These are phyloP conservation scores for Maniola hyperantus DNA, from an alignment of 2,888 invertebrate genomes.

Conservation along the genomic window DNA sequence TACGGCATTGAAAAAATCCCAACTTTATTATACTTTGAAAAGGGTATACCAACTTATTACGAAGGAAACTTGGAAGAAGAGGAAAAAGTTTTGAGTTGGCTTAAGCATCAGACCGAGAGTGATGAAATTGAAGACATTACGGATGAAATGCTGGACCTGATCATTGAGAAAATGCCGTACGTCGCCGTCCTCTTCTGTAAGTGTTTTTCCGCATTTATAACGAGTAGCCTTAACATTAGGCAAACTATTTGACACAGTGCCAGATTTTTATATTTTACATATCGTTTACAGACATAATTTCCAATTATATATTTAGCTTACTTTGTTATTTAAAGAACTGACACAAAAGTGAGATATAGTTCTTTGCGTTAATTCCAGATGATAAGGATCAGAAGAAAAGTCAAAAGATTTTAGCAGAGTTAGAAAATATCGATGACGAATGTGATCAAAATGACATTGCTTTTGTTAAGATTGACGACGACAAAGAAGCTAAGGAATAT, in stretches of 20 bases:
- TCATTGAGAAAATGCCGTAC: constrained; percentile 93
- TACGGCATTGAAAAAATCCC: constrained; percentile 96
- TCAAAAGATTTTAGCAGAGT: constrained; percentile 90
- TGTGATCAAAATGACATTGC: constrained; percentile 96
- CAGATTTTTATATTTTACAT: constrained; percentile 53
- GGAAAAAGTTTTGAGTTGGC: constrained; percentile 93
- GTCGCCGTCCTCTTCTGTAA: constrained; percentile 96
- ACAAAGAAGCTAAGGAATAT: constrained; percentile 94
- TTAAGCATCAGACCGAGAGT: constrained; percentile 91
- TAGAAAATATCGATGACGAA: constrained; percentile 97
- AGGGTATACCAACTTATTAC: constrained; percentile 88
- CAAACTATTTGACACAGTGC: constrained; percentile 56
- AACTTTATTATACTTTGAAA: constrained; percentile 91
- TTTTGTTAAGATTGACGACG: constrained; percentile 95
- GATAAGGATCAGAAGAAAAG: constrained; percentile 96
- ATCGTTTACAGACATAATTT: constrained; percentile 38
- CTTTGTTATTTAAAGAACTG: constrained; percentile 68
- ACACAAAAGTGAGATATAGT: constrained; percentile 80
- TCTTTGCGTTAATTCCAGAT: constrained; percentile 82
- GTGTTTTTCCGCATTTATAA: constrained; percentile 55
- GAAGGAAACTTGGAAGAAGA: constrained; percentile 95
- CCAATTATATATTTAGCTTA: constrained; percentile 44
- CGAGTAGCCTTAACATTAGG: constrained; percentile 51
- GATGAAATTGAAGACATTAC: constrained; percentile 97
- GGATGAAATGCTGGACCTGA: constrained; percentile 95